phyloP scores from a whole-genome alignment of 2,797 vertebrate species.

The Gymnoscopelus braueri region DNA sequence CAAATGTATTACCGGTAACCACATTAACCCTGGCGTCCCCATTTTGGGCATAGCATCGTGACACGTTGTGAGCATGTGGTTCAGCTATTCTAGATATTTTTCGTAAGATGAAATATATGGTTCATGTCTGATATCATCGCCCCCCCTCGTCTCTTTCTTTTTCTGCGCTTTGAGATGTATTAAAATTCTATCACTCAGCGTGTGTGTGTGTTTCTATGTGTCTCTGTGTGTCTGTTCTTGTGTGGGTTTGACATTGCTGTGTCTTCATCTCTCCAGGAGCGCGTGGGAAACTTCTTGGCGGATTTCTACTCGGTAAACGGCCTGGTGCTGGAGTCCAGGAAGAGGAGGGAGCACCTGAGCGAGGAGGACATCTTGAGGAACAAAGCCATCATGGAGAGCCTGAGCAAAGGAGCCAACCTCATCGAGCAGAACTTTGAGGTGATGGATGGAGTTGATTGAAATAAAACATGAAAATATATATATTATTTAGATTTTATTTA shows the following conservation, averaged over 20 bases:
- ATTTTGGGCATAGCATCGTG: too few relatives aligned
- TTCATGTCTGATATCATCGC: not conserved
- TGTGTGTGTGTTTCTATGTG: too few relatives aligned
- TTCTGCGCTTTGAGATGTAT: slow-evolving; percentile 24
- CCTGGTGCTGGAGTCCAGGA: slow-evolving; percentile 95
- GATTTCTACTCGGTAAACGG: slow-evolving; percentile 98
- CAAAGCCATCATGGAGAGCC: slow-evolving; percentile 99
- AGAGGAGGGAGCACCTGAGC: slow-evolving; percentile 96
- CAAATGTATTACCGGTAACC: not conserved
- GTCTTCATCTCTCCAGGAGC: slow-evolving; percentile 83
- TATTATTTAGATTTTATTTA: too few relatives aligned
- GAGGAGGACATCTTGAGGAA: slow-evolving; percentile 98
- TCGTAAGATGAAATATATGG: too few relatives aligned
- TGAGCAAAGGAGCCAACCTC: slow-evolving; percentile 96
- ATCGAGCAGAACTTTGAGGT: slow-evolving; percentile 98
- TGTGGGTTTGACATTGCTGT: slow-evolving; percentile 1
- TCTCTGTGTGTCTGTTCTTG: too few relatives aligned
- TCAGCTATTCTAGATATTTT: slow-evolving; percentile 2
- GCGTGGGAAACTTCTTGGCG: slow-evolving; percentile 96
- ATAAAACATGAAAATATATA: too few relatives aligned
- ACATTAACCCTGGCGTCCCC: too few relatives aligned
- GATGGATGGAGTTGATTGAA: slow-evolving; percentile 12
- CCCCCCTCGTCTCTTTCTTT: not conserved
- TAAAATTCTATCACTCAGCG: slow-evolving; percentile 6
- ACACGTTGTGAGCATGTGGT: not conserved